Evolutionary conservation across 1,140 invertebrate genomes (phyloP), one percentile per base, ranked within the genome.

Genomic region (Dinothrombium tinctorium): DNA sequence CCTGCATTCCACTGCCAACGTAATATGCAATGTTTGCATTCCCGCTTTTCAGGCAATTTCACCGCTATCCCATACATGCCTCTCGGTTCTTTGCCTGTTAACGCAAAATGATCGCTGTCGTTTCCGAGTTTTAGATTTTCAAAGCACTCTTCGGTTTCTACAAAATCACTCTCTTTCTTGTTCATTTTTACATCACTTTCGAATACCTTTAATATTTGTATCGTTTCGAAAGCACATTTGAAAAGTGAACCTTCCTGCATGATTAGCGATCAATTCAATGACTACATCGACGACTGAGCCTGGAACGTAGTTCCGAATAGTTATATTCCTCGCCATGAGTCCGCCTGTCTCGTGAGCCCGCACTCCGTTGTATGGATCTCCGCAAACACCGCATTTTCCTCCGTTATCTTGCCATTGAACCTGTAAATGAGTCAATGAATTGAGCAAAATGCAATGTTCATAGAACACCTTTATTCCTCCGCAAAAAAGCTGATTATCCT

Each of bases 281-380:
- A 48, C 37, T 4, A 53, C 44, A 26, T 52, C 50, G 23, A 58
- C 61, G 50, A 76, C 71, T 66, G 82, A 74, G 25, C 82, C 83
- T 3, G 72, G 67, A 17, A 69, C 71, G 56, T 86, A 89, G 45
- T 72, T 73, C 21, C 73, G 61, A 1, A 70, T 70, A 25, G 84
- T 77, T 31, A 82, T 77, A 55, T 77, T 79, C 9, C 73, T 79
- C 49, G 68, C 89, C 51, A 72, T 66, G 50, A 72, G 65, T 3
- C 83, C 83, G 2, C 83, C 81, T 1, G 76, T 75, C 60, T 90
- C 84, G 52, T 90, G 81, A 1, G 74, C 72, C 23, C 82, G 60
- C 0, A 81, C 81, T 12, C 60, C 54, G 9, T 67, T 56, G 51
- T 71, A 76, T 4, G 78, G 67, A 58, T 90, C 84, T 0, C 84